Conservation (phyloP, 1,140 invertebrate genomes). For the Pogonus chalceus region DNA sequence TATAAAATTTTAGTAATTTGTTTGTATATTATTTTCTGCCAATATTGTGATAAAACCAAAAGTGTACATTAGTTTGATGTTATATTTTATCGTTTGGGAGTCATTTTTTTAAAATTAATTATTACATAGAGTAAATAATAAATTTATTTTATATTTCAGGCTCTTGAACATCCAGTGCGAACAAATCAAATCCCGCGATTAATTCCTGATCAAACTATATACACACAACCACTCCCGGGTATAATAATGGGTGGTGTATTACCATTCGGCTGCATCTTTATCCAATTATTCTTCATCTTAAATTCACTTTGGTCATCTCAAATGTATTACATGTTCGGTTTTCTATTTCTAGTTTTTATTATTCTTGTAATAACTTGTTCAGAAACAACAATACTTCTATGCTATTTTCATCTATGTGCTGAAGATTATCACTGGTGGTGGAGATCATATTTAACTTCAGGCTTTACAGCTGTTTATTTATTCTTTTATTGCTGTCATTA, state of each 20-base stretch:
- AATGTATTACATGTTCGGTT: constrained; percentile 99
- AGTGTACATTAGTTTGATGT: no score
- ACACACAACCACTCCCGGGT: constrained; percentile 85
- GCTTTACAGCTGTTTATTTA: constrained; percentile 95
- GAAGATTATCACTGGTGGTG: constrained; percentile 81
- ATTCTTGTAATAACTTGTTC: constrained; percentile 97
- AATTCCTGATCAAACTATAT: constrained; percentile 95
- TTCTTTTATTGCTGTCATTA: constrained; percentile 98
- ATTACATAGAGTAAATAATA: background rate
- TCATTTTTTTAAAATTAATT: no score
- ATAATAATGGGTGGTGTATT: constrained; percentile 97
- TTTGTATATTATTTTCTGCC: no score
- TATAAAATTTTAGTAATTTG: no score
- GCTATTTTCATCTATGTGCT: constrained; percentile 98
- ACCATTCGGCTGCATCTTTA: constrained; percentile 99
- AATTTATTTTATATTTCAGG: constrained; percentile 42
- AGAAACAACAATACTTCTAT: constrained; percentile 94
- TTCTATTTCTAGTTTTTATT: constrained; percentile 93
- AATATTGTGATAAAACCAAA: no score
- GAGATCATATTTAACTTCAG: constrained; percentile 84
- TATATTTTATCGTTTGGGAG: no score
- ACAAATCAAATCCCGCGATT: constrained; percentile 98
- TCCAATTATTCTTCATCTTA: constrained; percentile 97
- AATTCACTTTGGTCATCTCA: constrained; percentile 98
- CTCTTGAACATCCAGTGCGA: constrained; percentile 90